These are phyloP conservation scores for Tamandua tetradactyla DNA, from an alignment of 2,797 vertebrate species.

Conservation along the genomic window DNA sequence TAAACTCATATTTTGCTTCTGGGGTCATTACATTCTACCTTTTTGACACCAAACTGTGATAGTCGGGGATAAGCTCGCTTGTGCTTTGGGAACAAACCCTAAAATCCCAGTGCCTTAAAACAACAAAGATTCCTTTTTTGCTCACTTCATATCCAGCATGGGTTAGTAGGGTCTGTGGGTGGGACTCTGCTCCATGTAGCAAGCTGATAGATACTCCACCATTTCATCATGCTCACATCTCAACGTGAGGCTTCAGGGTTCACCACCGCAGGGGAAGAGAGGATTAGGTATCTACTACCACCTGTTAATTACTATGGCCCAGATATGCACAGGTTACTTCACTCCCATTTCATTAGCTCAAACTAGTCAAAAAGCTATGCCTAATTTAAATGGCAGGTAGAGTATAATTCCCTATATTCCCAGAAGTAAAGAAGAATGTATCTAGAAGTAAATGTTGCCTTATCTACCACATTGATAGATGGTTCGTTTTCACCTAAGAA, in stretches of 20 bases:
- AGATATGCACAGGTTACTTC: not conserved
- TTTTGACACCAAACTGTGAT: constrained; percentile 33
- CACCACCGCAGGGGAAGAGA: not conserved
- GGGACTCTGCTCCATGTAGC: not conserved
- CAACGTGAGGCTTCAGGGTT: not conserved
- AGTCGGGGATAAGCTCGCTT: constrained; percentile 14
- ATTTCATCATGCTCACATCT: constrained; percentile 23
- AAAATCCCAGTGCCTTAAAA: constrained; percentile 24
- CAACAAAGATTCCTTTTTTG: constrained; percentile 18
- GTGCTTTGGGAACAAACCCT: constrained; percentile 16
- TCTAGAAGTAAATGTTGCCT: not conserved
- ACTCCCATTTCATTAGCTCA: not conserved
- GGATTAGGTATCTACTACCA: not conserved
- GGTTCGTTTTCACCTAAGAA: not conserved
- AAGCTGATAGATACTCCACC: not conserved
- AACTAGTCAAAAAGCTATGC: constrained; percentile 19
- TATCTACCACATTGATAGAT: not conserved
- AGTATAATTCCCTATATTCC: not conserved
- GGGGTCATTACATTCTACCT: constrained; percentile 10
- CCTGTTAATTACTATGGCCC: not conserved
- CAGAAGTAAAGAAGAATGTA: not conserved
- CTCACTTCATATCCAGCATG: not conserved
- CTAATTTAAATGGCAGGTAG: not conserved
- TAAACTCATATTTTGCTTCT: constrained; percentile 51
- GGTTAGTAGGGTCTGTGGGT: not conserved